Evolutionary conservation across 2,113 vertebrate species (phyloP), one percentile per base, ranked within the genome.

Genomic region (Sander vitreus): DNA sequence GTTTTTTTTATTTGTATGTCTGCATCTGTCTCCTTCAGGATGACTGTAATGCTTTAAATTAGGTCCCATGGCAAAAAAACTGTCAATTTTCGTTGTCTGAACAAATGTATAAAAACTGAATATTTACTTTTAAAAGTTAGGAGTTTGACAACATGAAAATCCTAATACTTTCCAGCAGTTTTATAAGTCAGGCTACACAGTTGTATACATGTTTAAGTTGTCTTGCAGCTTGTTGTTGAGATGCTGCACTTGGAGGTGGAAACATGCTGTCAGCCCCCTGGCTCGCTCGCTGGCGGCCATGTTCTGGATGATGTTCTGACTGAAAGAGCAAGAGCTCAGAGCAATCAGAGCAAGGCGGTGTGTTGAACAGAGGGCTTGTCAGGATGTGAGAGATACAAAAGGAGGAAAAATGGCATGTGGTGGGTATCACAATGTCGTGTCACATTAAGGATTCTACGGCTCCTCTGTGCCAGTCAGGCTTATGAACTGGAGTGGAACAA

Each of bases 361-460:
- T 13, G 65, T 3, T 25, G 25, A 70, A 70, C 57, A 23, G 4
- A 33, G 39, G 58, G 48, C 33, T 71, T 80, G 80, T 80, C 76
- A 43, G 48, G 47, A 63, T n/a, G 69, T 63, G 39, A 74, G 64
- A n/a, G 63, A 68, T 33, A 75, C 76, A 72, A 59, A 48, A 58
- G 51, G n/a, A 82, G 50, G 33, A 55, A 45, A 50, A 51, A 23
- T 33, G 60, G 51, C 43, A 33, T 57, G 51, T 78, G 76, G 54
- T 68, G 73, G 85, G 74, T 88, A 73, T 90, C 85, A 70, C 57
- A 23, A 15, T 2, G n/a, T 2, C 0, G 16, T 55, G 87, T 85
- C 80, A 77, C 87, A 86, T 88, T 81, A 77, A 86, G 58, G 54
- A 89, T 89, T 89, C 89, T 36, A 73, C 51, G 15, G 64, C 16